A percentile compares a stretch with the other conserved stretches of the same genome.
Evolutionary conservation across 2,797 vertebrate genomes (phyloP).

Genomic region (Meda fulgida): DNA sequence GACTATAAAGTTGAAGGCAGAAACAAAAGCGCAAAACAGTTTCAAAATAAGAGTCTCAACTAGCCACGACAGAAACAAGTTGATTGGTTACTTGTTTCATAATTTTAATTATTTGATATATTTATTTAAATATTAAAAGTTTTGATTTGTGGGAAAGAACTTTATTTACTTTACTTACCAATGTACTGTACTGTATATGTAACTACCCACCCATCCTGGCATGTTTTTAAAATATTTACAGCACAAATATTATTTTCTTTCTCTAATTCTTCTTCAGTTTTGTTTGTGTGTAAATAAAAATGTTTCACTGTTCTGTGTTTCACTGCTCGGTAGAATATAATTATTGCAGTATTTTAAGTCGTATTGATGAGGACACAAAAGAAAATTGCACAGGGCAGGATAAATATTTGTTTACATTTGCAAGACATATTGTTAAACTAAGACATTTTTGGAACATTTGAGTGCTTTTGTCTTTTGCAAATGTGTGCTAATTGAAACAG

Average conservation of each 20-base stretch:
- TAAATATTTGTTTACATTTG: background rate
- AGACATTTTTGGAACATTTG: background rate
- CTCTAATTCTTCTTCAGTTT: background rate
- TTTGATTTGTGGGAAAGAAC: background rate
- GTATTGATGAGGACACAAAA: background rate
- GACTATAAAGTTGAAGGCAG: background rate
- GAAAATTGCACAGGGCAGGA: background rate
- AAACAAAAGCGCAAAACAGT: background rate
- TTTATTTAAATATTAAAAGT: background rate
- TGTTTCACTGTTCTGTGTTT: background rate
- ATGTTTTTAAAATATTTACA: background rate
- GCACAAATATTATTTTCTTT: background rate
- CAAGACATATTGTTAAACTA: background rate
- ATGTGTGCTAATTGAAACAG: background rate
- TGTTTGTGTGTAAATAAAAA: background rate
- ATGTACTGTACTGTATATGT: no score
- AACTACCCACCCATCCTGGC: background rate
- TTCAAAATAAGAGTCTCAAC: background rate
- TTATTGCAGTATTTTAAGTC: background rate
- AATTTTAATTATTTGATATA: background rate
- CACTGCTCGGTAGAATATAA: background rate
- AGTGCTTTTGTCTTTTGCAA: background rate
- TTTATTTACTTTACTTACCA: background rate
- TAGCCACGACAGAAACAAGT: background rate
- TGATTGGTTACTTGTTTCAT: background rate